A percentile compares a stretch with the other conserved stretches of the same genome.
Evolutionary conservation across 2,888 invertebrate genomes (phyloP).

Genomic region (Lithophane semibrunnea): DNA sequence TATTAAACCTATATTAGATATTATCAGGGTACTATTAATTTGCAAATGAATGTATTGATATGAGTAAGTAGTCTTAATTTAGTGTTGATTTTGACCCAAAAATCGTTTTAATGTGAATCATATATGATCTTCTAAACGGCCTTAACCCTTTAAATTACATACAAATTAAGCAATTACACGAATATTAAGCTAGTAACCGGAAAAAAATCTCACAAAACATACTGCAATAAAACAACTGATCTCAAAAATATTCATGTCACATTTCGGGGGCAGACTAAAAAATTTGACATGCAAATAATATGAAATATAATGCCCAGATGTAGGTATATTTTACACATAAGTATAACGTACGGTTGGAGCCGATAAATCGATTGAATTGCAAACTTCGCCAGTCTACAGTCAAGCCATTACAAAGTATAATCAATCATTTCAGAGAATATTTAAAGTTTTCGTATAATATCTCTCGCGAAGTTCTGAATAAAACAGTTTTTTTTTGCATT

Average conservation of each 20-base stretch:
- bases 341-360: conserved; percentile 29
- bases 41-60: too few relatives aligned
- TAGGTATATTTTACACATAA: conserved; percentile 14
- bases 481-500: conserved; percentile 39
- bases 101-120: too few relatives aligned
- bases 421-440: conserved; percentile 45
- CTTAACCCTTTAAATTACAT: too few relatives aligned
- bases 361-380: conserved; percentile 61
- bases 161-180: too few relatives aligned
- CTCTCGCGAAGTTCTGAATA: conserved; percentile 44
- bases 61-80: too few relatives aligned
- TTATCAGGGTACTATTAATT: too few relatives aligned
- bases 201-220: not conserved
- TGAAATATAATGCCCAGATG: conserved; percentile 42
- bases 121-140: too few relatives aligned
- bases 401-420: conserved; percentile 60
- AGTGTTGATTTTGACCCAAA: too few relatives aligned
- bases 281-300: conserved; percentile 73
- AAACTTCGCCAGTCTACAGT: conserved; percentile 48
- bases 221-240: not conserved
- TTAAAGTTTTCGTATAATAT: conserved; percentile 18
- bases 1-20: too few relatives aligned
- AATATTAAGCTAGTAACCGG: too few relatives aligned
- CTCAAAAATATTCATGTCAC: conserved; percentile 27
- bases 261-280: conserved; percentile 49